Conservation (phyloP, 2,797 vertebrate genomes). For the Chloroceryle inda region DNA sequence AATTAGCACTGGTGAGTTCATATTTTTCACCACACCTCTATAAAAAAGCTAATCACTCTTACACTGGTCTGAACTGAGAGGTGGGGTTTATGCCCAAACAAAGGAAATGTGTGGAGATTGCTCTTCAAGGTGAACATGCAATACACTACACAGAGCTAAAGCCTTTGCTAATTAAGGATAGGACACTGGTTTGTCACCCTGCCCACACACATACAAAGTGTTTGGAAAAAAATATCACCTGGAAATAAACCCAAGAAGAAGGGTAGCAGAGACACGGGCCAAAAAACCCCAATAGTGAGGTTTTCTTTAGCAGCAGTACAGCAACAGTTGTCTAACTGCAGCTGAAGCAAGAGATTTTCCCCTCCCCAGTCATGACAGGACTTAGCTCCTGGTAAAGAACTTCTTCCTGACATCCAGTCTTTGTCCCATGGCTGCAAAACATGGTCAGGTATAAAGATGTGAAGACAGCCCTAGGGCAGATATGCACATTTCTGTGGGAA, state of each 20-base stretch:
- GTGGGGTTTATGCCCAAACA: not conserved
- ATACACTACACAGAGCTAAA: not conserved
- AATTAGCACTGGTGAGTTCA: not conserved
- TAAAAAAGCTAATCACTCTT: not conserved
- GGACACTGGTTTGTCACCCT: not conserved
- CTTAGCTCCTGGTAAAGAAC: not conserved
- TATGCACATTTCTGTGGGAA: constrained; percentile 64
- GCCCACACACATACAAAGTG: not conserved
- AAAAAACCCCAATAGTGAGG: not conserved
- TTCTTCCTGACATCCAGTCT: not conserved
- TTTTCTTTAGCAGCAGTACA: not conserved
- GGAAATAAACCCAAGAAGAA: not conserved
- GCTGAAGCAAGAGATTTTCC: not conserved
- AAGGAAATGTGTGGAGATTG: not conserved
- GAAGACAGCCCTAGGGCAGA: not conserved
- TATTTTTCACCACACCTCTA: not conserved
- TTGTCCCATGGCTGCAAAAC: not conserved
- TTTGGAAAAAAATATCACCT: not conserved
- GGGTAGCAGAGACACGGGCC: not conserved
- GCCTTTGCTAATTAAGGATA: not conserved
- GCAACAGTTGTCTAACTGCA: not conserved
- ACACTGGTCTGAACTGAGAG: not conserved
- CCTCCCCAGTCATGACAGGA: not conserved
- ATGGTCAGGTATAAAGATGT: not conserved
- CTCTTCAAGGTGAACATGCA: not conserved